These are phyloP conservation scores for Caenorhabditis doughertyi DNA, from an alignment of 2,888 invertebrate genomes.

Conservation along the genomic window DNA sequence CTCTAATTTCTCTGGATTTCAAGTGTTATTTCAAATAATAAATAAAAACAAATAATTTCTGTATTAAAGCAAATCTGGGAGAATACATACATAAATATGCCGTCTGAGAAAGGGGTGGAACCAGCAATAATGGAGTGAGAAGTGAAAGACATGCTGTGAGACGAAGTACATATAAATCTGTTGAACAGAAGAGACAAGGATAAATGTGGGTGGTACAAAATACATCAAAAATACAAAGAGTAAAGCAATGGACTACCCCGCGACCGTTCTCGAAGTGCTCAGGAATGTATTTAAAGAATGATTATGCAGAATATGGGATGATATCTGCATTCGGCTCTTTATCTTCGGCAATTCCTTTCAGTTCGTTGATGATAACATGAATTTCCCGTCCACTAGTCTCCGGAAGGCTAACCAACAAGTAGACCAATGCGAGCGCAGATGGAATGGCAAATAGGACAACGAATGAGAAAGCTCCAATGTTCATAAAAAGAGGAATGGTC, in stretches of 20 bases:
- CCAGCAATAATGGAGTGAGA: slow-evolving; percentile 21
- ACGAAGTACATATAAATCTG: slow-evolving; percentile 18
- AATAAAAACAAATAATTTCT: slow-evolving; percentile 26
- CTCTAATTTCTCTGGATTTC: slow-evolving; percentile 58
- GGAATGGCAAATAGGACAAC: slow-evolving; percentile 77
- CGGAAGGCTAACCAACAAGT: slow-evolving; percentile 68
- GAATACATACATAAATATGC: slow-evolving; percentile 7
- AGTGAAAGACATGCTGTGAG: slow-evolving; percentile 48
- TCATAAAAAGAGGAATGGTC: slow-evolving; percentile 73
- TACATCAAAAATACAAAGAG: slow-evolving; percentile 44
- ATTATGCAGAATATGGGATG: slow-evolving; percentile 20
- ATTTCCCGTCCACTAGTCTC: slow-evolving; percentile 76
- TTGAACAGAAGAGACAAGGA: slow-evolving; percentile 3
- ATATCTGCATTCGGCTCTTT: slow-evolving; percentile 33
- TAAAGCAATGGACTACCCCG: slow-evolving; percentile 55
- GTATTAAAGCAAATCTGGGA: slow-evolving; percentile 37
- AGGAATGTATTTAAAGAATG: slow-evolving; percentile 18
- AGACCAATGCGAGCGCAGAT: slow-evolving; percentile 69
- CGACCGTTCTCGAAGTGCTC: slow-evolving; percentile 54
- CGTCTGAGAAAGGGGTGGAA: neutral
- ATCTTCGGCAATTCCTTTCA: slow-evolving; percentile 63
- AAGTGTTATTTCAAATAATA: slow-evolving; percentile 50
- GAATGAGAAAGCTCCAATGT: slow-evolving; percentile 75
- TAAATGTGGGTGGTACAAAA: slow-evolving; percentile 8
- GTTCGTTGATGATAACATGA: slow-evolving; percentile 71